Conservation (phyloP, 2,888 invertebrate genomes). For the Netelia virgata region DNA sequence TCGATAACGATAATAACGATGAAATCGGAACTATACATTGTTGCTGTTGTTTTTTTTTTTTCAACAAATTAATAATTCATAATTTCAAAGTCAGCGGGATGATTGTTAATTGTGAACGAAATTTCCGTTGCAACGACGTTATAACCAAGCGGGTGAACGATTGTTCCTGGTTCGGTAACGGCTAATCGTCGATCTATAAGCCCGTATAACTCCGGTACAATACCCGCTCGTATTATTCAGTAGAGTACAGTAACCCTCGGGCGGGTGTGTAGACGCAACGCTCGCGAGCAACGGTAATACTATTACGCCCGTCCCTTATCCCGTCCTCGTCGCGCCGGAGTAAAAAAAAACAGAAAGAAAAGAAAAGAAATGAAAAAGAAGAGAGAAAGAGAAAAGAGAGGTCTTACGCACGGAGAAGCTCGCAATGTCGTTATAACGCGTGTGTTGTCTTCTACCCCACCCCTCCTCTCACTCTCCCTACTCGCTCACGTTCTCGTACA, state of each 20-base stretch:
- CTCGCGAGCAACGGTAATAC: conserved; percentile 64
- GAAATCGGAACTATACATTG: too few relatives aligned
- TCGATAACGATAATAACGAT: too few relatives aligned
- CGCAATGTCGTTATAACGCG: conserved; percentile 57
- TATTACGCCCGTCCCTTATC: conserved; percentile 63
- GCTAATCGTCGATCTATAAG: conserved; percentile 56
- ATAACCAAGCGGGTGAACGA: background rate
- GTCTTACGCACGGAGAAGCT: conserved; percentile 55
- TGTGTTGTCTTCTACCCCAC: conserved; percentile 28
- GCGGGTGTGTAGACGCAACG: conserved; percentile 50
- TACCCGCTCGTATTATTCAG: conserved; percentile 38
- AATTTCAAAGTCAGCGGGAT: background rate
- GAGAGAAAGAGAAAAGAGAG: conserved; percentile 36
- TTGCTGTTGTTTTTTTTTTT: too few relatives aligned
- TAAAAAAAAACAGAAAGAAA: conserved; percentile 25
- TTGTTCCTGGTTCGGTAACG: conserved; percentile 50
- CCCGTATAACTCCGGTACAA: conserved; percentile 42
- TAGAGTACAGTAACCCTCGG: conserved; percentile 46
- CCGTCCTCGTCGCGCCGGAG: conserved; percentile 39
- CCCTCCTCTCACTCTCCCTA: conserved; percentile 5
- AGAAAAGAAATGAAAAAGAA: too few relatives aligned
- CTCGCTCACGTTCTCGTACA: conserved; percentile 32
- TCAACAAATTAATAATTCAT: background rate
- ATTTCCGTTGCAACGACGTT: background rate
- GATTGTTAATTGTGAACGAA: background rate